Conservation (phyloP, 2,113 vertebrate genomes). For the Microtus ochrogaster region DNA sequence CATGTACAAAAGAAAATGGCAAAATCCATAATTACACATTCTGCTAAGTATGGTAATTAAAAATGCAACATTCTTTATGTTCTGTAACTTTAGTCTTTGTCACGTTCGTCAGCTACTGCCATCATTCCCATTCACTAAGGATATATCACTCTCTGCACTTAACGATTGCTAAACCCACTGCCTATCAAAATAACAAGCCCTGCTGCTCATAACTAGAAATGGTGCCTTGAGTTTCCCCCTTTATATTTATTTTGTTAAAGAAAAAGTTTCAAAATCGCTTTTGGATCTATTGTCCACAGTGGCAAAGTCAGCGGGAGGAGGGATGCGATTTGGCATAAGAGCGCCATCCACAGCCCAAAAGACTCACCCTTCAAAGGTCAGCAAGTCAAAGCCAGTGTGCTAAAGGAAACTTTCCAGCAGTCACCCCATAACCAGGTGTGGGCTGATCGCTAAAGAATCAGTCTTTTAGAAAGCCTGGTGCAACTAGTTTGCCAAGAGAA, state of each 20-base stretch:
- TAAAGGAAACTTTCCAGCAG: not conserved
- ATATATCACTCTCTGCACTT: not conserved
- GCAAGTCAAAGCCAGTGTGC: not conserved
- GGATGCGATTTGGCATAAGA: not conserved
- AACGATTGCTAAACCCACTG: not conserved
- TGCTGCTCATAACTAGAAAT: constrained; percentile 8
- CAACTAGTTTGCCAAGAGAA: not conserved
- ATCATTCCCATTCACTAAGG: constrained; percentile 36
- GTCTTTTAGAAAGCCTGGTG: not conserved
- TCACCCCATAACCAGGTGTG: not conserved
- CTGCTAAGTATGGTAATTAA: constrained; percentile 30
- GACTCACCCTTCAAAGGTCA: not conserved
- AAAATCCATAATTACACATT: not conserved
- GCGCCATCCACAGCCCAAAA: not conserved
- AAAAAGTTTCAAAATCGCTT: constrained; percentile 18
- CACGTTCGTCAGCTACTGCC: constrained; percentile 3
- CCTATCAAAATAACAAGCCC: not conserved
- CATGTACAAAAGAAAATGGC: not conserved
- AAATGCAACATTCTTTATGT: not conserved
- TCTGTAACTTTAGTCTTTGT: constrained; percentile 34
- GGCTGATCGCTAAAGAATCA: not conserved
- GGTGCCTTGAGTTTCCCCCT: not conserved
- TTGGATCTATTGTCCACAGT: constrained; percentile 17
- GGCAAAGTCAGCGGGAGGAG: not conserved
- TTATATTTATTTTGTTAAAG: constrained; percentile 17